These are phyloP conservation scores for Nerophis lumbriciformis DNA, from an alignment of 2,113 vertebrate species.

Conservation along the genomic window DNA sequence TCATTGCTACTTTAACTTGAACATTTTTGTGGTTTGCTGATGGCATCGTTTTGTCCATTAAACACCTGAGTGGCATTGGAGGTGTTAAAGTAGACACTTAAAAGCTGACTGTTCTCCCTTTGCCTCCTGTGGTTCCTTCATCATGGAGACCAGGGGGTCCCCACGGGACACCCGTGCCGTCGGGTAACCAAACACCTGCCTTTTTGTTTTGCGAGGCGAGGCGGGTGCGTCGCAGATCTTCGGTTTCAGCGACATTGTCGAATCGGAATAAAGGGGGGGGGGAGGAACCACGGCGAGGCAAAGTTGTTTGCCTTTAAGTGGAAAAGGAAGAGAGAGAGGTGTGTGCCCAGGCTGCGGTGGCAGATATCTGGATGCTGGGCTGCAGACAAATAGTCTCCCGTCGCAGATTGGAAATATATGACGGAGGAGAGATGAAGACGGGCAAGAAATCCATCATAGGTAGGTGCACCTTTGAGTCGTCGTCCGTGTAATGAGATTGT, in stretches of 20 bases:
- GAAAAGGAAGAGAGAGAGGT: conserved; percentile 20
- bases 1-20: too few species aligned
- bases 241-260: conserved; percentile 42
- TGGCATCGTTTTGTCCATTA: too few species aligned
- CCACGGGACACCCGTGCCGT: conserved; percentile 35
- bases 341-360: conserved; percentile 2
- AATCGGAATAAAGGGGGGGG: conserved; percentile 23
- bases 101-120: conserved; percentile 4
- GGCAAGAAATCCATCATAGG: conserved; percentile 72
- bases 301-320: conserved; percentile 40
- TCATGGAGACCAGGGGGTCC: conserved; percentile 52
- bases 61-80: background rate
- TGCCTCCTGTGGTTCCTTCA: conserved; percentile 45
- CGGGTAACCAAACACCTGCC: conserved; percentile 67
- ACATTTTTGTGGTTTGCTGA: too few species aligned
- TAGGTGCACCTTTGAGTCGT: conserved; percentile 41
- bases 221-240: conserved; percentile 60
- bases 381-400: conserved; percentile 25
- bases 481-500: conserved; percentile 9
- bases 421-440: conserved; percentile 61
- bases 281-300: conserved; percentile 17
- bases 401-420: conserved; percentile 7
- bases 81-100: conserved; percentile 29
- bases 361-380: conserved; percentile 24
- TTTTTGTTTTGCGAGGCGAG: conserved; percentile 49